Conservation (phyloP, 2,113 vertebrate species). For the Oreocharis arfaki region DNA sequence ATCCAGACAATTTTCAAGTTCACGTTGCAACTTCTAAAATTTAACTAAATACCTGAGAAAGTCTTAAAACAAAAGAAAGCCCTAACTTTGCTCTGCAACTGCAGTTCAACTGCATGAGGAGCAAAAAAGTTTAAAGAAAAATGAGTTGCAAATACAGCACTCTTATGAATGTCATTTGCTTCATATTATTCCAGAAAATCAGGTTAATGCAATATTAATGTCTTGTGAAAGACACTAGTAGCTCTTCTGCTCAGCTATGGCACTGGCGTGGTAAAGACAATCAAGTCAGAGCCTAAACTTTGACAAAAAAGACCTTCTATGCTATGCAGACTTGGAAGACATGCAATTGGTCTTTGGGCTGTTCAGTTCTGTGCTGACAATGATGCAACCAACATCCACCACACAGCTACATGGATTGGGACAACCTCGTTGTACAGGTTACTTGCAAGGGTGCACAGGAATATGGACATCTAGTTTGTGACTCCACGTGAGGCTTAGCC, state of each 20-base stretch:
- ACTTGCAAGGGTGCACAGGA: background rate
- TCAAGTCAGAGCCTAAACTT: background rate
- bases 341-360: background rate
- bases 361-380: background rate
- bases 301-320: background rate
- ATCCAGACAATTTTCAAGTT: background rate
- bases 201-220: background rate
- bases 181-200: background rate
- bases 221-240: background rate
- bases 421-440: background rate
- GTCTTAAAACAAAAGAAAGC: background rate
- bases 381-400: background rate
- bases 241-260: background rate
- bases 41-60: background rate
- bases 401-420: accelerated
- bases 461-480: background rate
- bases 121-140: background rate
- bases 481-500: background rate
- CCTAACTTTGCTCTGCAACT: background rate
- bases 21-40: background rate
- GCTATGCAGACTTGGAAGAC: background rate
- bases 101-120: background rate
- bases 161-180: background rate
- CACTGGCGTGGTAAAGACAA: background rate
- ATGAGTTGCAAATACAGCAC: background rate